Evolutionary conservation across 2,797 vertebrate species (phyloP), one percentile per base, ranked within the genome.

Genomic region (Graptemys geographica): DNA sequence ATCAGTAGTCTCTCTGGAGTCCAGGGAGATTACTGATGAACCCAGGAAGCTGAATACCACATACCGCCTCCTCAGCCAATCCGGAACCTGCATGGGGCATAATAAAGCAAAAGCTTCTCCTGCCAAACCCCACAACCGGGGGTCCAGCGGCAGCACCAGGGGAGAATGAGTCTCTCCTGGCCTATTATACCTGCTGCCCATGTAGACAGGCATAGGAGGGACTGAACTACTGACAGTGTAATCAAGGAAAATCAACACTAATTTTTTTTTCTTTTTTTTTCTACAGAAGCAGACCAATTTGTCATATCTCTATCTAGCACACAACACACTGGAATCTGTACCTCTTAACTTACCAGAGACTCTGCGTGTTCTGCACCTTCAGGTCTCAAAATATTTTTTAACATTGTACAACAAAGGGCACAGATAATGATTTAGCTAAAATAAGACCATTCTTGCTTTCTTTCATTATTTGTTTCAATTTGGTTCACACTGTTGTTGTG

Each of bases 311-410:
- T 99, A 98, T 96, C 95, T 99, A 95, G 99, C 98, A 51, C 96
- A 99, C 95, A 99, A 99, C 1, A 97, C 98, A 90, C 97, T 99
- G 96, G 99, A 99, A 91, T 99, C 99, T 3, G 99, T 99, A 92
- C 99, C 99, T 41, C 95, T 90, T 89, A 96, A 99, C 33, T 98
- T 99, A 96, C 99, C 99, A 1, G 99, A 99, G 95, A 99, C 96
- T 4, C 98, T 99, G 62, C 98, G 99, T 62, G 98, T 98, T 86
- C 97, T 99, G 94, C 99, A 99, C 94, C 98, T 99, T 91, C 99
- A 99, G 99, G 99, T 99, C 95, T 84, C 97, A 91, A 93, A 91
- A 0, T 37, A 57, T 8, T 87, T 89, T 84, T 91, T 95, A 81
- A 83, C 1, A 0, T 74, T 83, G 3, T 47, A 10, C 69, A 47